Evolutionary conservation across 2,113 vertebrate species (phyloP).

Genomic region (Rhegmatorhina hoffmannsi): DNA sequence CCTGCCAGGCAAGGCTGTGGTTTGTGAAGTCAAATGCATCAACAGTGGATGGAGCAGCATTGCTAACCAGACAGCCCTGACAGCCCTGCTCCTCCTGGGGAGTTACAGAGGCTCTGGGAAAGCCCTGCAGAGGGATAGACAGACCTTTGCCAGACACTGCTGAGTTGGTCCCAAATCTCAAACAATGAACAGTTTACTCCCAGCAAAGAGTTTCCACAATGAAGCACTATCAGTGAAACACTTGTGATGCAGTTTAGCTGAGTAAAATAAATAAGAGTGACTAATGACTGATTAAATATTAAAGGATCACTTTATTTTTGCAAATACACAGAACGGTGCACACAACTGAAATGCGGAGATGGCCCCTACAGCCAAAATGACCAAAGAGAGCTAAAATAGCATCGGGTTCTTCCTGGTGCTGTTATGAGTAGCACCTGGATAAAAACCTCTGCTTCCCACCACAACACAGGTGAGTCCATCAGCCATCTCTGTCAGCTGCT

Average conservation of each 20-base stretch:
- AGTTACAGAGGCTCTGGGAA: neutral
- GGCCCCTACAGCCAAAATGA: neutral
- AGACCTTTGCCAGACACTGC: neutral
- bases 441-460: neutral
- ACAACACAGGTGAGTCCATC: neutral
- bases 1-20: neutral
- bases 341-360: neutral
- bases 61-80: neutral
- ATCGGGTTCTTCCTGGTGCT: neutral
- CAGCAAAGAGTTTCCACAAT: neutral
- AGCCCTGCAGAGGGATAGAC: neutral
- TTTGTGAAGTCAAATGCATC: neutral
- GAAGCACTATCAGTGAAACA: neutral
- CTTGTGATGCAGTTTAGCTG: conserved; percentile 30
- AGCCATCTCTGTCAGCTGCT: neutral
- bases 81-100: neutral
- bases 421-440: neutral
- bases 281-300: conserved; percentile 59
- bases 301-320: conserved; percentile 8
- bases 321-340: neutral
- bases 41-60: neutral
- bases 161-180: neutral
- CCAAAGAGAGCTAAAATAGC: neutral
- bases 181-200: neutral
- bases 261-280: conserved; percentile 60